These are phyloP conservation scores for Esox lucius DNA, from an alignment of 2,797 vertebrate species.

Conservation along the genomic window DNA sequence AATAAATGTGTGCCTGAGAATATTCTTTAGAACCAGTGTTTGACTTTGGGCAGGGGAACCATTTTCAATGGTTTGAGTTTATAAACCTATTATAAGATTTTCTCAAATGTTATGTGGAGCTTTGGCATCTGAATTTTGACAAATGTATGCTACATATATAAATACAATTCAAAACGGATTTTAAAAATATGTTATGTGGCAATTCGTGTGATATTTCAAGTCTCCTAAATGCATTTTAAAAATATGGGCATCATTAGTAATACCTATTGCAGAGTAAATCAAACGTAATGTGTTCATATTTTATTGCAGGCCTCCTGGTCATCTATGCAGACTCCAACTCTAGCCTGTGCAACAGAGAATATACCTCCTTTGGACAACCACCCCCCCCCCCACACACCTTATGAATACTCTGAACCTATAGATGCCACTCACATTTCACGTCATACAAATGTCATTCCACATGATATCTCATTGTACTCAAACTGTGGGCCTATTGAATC, in stretches of 20 bases:
- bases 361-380: neutral
- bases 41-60: no score
- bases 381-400: neutral
- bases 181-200: neutral
- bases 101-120: no score
- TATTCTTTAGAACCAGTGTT: neutral
- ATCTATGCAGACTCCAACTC: neutral
- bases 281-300: neutral
- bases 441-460: neutral
- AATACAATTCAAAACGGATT: neutral
- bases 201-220: neutral
- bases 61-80: no score
- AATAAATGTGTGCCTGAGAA: neutral
- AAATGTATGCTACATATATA: no score
- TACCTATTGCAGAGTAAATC: no score
- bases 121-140: no score
- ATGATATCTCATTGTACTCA: slow-evolving; percentile 5
- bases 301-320: slow-evolving; percentile 9
- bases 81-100: no score
- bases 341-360: neutral
- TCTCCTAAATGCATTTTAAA: no score
- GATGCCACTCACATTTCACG: neutral
- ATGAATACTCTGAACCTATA: neutral
- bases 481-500: neutral
- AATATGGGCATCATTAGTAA: no score